These are phyloP conservation scores for Notolabrus celidotus DNA, from an alignment of 2,797 vertebrate species.

Conservation along the genomic window DNA sequence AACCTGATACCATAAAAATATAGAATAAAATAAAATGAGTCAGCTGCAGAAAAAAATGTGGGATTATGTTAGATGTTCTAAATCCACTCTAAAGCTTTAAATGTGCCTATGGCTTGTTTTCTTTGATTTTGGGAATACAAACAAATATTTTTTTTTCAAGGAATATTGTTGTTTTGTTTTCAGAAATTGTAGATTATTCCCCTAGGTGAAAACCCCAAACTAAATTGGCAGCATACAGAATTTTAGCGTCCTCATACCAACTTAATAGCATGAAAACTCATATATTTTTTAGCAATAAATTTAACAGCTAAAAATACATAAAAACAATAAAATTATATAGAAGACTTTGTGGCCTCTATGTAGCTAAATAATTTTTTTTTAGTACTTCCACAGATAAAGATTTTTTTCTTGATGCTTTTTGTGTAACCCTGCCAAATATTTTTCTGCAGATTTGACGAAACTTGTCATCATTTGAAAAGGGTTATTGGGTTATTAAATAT, in stretches of 20 bases:
- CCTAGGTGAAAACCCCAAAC: background rate
- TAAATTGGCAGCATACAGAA: background rate
- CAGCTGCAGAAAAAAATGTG: constrained; percentile 9
- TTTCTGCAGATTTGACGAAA: background rate
- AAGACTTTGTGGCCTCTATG: too few species aligned
- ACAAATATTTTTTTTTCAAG: background rate
- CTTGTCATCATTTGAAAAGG: background rate
- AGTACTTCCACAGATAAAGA: too few species aligned
- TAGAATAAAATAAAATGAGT: constrained; percentile 13
- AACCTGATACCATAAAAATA: constrained; percentile 7
- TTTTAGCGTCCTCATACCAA: background rate
- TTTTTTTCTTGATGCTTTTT: too few species aligned
- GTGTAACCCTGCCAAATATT: constrained; percentile 9
- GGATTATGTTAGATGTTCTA: background rate
- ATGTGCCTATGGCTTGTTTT: constrained; percentile 5
- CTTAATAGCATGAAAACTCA: background rate
- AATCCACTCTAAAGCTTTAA: constrained; percentile 2
- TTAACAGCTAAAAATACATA: background rate
- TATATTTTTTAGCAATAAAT: background rate
- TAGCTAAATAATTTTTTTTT: too few species aligned
- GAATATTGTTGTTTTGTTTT: background rate
- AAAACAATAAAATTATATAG: too few species aligned
- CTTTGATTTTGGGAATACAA: background rate
- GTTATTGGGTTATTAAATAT: constrained; percentile 12
- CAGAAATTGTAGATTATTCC: constrained; percentile 2